Conservation (phyloP, 2,797 vertebrate species). For the Otus scops region DNA sequence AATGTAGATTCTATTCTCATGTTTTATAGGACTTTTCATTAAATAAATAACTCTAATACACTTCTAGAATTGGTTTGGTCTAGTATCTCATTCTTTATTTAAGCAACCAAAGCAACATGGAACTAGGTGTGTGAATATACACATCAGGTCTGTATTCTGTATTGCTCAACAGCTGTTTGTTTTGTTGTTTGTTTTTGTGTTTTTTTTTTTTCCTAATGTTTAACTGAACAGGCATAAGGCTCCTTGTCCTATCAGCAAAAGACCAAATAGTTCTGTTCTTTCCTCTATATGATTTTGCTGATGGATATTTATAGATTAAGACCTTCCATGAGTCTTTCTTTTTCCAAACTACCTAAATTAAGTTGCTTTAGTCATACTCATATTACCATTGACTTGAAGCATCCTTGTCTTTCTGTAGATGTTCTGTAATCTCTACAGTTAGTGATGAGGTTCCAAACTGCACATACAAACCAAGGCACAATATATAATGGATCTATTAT, state of each 20-base stretch:
- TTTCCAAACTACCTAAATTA: background rate
- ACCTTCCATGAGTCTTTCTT: background rate
- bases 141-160: background rate
- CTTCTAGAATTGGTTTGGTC: background rate
- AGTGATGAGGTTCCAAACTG: background rate
- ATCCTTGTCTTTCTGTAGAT: background rate
- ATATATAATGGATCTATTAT: background rate
- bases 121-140: background rate
- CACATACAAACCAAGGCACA: background rate
- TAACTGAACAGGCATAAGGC: background rate
- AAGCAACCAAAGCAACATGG: background rate
- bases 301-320: background rate
- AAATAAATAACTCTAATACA: background rate
- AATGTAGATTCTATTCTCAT: background rate
- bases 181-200: background rate
- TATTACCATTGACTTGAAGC: background rate
- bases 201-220: background rate
- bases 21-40: background rate
- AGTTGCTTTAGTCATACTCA: background rate
- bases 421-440: background rate
- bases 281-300: background rate
- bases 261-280: background rate
- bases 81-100: background rate
- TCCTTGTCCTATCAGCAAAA: background rate
- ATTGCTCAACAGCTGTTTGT: background rate